Percentiles rank a stretch among this genome's conserved stretches.
phyloP scores from a whole-genome alignment of 2,888 invertebrate genomes.

The Euproctis similis region DNA sequence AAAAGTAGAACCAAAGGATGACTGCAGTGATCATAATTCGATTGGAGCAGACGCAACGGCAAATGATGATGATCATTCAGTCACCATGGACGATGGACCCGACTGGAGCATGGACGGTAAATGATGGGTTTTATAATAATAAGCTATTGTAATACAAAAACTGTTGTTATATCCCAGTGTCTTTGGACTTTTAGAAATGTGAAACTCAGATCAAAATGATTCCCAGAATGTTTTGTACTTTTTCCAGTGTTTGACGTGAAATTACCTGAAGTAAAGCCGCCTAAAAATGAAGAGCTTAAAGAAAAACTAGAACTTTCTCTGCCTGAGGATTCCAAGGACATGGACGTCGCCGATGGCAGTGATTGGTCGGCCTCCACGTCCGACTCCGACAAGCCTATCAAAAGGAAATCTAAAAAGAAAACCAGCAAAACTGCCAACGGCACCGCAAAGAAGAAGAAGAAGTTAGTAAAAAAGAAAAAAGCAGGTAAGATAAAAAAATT shows the following conservation, averaged over 20 bases:
- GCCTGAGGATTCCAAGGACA: conserved; percentile 25
- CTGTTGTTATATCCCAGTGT: no score
- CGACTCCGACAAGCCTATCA: conserved; percentile 57
- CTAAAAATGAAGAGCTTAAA: conserved; percentile 21
- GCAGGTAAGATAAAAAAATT: no score
- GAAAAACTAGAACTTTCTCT: conserved; percentile 1
- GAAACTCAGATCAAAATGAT: no score
- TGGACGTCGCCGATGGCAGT: conserved; percentile 25
- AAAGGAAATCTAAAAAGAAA: conserved; percentile 38
- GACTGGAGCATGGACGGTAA: conserved; percentile 8
- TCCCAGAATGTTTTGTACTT: no score
- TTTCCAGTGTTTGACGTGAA: no score
- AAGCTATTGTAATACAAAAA: no score
- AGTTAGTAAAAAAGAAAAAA: conserved; percentile 23
- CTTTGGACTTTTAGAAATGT: no score
- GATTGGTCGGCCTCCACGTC: conserved; percentile 49
- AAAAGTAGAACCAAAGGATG: conserved; percentile 57
- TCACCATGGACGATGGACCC: conserved; percentile 28
- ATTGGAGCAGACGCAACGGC: conserved; percentile 17
- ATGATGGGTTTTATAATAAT: no score
- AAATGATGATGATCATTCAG: conserved; percentile 32
- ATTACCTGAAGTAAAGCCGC: conserved; percentile 41
- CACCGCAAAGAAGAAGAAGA: conserved; percentile 37
- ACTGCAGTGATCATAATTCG: conserved; percentile 42
- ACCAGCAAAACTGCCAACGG: conserved; percentile 26